phyloP scores from a whole-genome alignment of 2,113 vertebrate species.

The Nibea coibor region DNA sequence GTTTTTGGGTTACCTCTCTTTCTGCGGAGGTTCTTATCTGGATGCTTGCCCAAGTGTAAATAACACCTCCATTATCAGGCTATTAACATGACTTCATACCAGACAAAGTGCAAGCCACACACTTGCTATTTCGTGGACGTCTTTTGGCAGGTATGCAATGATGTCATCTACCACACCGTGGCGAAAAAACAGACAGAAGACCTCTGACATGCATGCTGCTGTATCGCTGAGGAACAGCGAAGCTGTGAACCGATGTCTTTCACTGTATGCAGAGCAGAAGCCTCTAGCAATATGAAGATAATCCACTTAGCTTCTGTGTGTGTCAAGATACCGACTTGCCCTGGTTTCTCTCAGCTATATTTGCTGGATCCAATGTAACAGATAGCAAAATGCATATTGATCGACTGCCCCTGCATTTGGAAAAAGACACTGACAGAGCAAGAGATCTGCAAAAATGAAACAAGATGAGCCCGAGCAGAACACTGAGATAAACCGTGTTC shows the following conservation, averaged over 20 bases:
- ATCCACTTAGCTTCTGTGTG: constrained; percentile 69
- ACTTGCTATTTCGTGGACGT: neutral
- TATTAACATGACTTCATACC: constrained; percentile 20
- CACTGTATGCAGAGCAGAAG: constrained; percentile 50
- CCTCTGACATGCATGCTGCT: neutral
- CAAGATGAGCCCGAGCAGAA: constrained; percentile 13
- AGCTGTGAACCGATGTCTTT: constrained; percentile 10
- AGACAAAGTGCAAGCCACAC: neutral
- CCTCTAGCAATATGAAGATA: constrained; percentile 65
- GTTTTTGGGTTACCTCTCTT: constrained; percentile 23
- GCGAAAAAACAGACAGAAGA: neutral
- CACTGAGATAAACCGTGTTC: constrained; percentile 3
- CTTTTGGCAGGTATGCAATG: constrained; percentile 3
- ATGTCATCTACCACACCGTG: constrained; percentile 23
- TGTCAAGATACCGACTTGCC: constrained; percentile 63
- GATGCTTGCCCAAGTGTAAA: constrained; percentile 10
- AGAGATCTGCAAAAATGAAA: constrained; percentile 17
- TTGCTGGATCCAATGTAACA: constrained; percentile 41
- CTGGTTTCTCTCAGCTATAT: constrained; percentile 49
- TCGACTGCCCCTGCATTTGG: constrained; percentile 20
- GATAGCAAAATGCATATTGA: constrained; percentile 56
- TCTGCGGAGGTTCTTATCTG: neutral
- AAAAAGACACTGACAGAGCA: neutral
- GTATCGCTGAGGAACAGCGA: constrained; percentile 10
- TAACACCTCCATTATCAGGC: constrained; percentile 26